Evolutionary conservation across 1,140 invertebrate species (phyloP).

Genomic region (Calycopis cecrops): DNA sequence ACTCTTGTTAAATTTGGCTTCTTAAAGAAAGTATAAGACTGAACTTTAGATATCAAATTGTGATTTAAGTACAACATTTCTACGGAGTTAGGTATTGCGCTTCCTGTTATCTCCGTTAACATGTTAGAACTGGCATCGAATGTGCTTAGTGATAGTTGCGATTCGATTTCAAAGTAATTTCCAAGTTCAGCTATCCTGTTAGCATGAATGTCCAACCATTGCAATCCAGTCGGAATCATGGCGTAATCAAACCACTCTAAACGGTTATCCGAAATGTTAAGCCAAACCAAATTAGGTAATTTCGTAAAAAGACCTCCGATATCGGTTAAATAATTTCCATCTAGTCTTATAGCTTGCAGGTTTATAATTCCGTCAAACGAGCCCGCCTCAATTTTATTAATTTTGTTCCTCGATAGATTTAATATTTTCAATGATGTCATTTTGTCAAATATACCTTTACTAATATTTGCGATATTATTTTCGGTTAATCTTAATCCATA

Average conservation of each 20-base stretch:
- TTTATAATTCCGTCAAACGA: conserved; percentile 90
- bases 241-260: conserved; percentile 94
- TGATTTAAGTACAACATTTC: conserved; percentile 90
- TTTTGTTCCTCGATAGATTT: conserved; percentile 91
- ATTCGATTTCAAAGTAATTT: conserved; percentile 93
- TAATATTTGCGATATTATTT: conserved; percentile 91
- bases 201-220: conserved; percentile 92
- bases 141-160: conserved; percentile 85
- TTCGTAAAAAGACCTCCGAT: conserved; percentile 90
- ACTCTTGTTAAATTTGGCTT: conserved; percentile 92
- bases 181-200: conserved; percentile 91
- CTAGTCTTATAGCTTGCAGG: conserved; percentile 89
- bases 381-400: conserved; percentile 89
- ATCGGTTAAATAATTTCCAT: conserved; percentile 90
- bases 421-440: conserved; percentile 90
- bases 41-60: conserved; percentile 90
- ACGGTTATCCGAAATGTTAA: conserved; percentile 94
- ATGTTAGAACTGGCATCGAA: conserved; percentile 92
- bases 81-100: conserved; percentile 90
- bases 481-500: conserved; percentile 90
- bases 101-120: conserved; percentile 89
- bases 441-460: conserved; percentile 88
- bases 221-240: conserved; percentile 90
- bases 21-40: conserved; percentile 94
- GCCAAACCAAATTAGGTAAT: conserved; percentile 90